Evolutionary conservation across 2,113 vertebrate species (phyloP), one percentile per base, ranked within the genome.

Genomic region (Prionailurus viverrinus): DNA sequence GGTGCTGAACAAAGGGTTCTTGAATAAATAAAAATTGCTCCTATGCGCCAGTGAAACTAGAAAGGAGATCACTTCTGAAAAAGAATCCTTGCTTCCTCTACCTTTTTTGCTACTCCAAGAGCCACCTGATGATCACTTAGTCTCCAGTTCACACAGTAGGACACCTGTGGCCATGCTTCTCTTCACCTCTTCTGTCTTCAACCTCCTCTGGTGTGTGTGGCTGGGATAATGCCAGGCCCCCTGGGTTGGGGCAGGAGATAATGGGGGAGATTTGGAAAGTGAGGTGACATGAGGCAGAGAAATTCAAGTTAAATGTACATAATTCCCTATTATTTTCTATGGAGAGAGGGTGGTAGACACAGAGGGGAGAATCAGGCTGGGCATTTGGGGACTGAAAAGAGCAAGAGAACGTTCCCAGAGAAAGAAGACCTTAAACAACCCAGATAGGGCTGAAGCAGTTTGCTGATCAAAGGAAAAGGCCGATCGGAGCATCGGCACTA

Each of bases 341-440:
- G 15, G 48, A 53, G 55, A 95, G 27, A 86, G 7, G 12, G 29
- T 55, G 27, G 36, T 36, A 3, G 29, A 83, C 7, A 14, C 31
- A 48, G 16, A 7, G 48, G 48, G 11, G 53, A 94, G 29, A 33
- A 31, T 63, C n/a, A 87, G 33, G 36, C 31, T 11, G 3, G 55
- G 61, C 14, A 86, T 45, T 66, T 45, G 36, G 66, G 15, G 41
- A 85, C 18, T 31, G n/a, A 87, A 85, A 81, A 53, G 71, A 83
- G 13, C 23, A 83, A 68, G n/a, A 88, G 66, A 80, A 58, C 11
- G 11, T 85, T 74, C 51, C 33, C 3, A 36, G 41, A 92, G 58
- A 73, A 55, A 94, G 69, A 92, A 90, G 76, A 73, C 48, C 61
- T 78, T 85, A 58, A 96, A 68, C 55, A 90, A 27, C 36, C 73